Evolutionary conservation across 35 echinoderm and acorn worm species (phyloP).

Genomic region (Diadema setosum): DNA sequence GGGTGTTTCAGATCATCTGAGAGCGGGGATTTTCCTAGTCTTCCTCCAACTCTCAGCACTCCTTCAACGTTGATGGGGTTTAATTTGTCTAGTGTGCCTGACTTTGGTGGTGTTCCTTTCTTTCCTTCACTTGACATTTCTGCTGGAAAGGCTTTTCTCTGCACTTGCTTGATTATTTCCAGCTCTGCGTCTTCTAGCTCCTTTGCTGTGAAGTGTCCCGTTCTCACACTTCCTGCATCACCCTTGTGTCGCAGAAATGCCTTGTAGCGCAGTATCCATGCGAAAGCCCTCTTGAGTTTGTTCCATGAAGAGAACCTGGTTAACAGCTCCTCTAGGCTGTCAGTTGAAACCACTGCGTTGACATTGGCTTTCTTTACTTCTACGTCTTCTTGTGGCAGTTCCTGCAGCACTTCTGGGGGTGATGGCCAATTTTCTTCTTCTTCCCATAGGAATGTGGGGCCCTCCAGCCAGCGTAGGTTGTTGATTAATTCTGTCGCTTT

Average conservation of each 20-base stretch:
- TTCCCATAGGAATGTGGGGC: background rate
- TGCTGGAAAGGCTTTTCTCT: background rate
- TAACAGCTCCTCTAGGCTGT: background rate
- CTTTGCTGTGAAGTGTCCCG: background rate
- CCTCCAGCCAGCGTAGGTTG: background rate
- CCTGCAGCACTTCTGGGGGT: background rate
- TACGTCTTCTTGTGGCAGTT: background rate
- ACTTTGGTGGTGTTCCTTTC: too few species aligned
- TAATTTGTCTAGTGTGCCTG: too few species aligned
- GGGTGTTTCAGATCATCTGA: too few species aligned
- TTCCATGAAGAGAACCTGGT: constrained; percentile 25
- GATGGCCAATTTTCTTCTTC: background rate
- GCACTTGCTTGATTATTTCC: constrained; percentile 16
- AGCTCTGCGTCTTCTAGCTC: background rate
- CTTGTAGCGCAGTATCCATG: constrained; percentile 23
- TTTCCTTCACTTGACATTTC: too few species aligned
- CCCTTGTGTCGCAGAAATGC: background rate
- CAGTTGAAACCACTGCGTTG: background rate
- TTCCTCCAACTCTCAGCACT: too few species aligned
- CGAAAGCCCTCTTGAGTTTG: constrained; percentile 16
- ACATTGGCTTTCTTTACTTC: constrained; percentile 14
- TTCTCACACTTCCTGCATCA: background rate
- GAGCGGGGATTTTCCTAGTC: too few species aligned
- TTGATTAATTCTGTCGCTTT: background rate
- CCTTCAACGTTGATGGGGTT: too few species aligned